These are phyloP conservation scores for Pleuronectes platessa DNA, from an alignment of 2,113 vertebrate genomes.

Conservation along the genomic window DNA sequence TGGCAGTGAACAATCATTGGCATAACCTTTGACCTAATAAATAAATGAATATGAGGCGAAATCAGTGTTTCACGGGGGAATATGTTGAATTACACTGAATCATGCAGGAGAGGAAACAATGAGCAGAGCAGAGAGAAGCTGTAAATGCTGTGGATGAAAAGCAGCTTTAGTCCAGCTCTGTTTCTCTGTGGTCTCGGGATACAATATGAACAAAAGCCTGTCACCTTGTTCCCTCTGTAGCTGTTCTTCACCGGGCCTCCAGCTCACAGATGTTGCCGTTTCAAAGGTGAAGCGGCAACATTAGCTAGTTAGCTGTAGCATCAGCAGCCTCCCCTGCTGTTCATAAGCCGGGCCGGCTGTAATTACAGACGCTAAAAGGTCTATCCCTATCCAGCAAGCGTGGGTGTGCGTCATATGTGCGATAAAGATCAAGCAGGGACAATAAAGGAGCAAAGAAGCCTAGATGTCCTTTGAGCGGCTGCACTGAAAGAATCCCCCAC, in stretches of 20 bases:
- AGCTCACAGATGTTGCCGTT: slow-evolving; percentile 7
- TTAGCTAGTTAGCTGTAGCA: slow-evolving; percentile 40
- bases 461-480: slow-evolving; percentile 45
- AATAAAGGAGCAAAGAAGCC: slow-evolving; percentile 43
- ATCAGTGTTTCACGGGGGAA: neutral
- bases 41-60: neutral
- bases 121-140: slow-evolving; percentile 6
- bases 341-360: slow-evolving; percentile 37
- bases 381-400: slow-evolving; percentile 37
- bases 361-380: slow-evolving; percentile 64
- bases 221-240: slow-evolving; percentile 27
- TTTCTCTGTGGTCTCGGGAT: slow-evolving; percentile 16
- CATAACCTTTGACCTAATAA: neutral
- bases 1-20: neutral
- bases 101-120: neutral
- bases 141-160: slow-evolving; percentile 4
- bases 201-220: slow-evolving; percentile 34
- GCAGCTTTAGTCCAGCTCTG: slow-evolving; percentile 1
- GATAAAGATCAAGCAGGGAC: slow-evolving; percentile 55
- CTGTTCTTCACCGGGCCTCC: neutral
- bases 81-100: neutral
- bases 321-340: slow-evolving; percentile 44
- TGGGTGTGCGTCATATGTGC: slow-evolving; percentile 38
- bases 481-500: slow-evolving; percentile 22
- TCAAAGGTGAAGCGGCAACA: slow-evolving; percentile 25